Evolutionary conservation across 2,797 vertebrate genomes (phyloP).

Genomic region (Cossypha polioptera): DNA sequence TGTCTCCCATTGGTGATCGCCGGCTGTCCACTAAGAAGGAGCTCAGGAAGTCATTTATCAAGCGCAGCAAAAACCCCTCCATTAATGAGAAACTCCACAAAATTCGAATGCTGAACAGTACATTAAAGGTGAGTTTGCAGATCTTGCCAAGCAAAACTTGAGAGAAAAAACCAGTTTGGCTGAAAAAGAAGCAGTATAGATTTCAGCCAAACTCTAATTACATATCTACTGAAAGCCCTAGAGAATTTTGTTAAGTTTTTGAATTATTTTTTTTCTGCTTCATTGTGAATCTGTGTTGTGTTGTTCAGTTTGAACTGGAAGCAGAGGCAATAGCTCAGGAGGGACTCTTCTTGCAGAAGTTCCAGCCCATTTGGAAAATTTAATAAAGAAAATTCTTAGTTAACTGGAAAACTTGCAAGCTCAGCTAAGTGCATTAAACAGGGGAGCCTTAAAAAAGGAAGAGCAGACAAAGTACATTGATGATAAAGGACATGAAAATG

Average conservation of each 20-base stretch:
- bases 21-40: slow-evolving; percentile 92
- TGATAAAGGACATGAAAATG: slow-evolving; percentile 19
- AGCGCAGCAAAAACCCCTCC: slow-evolving; percentile 90
- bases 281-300: background rate
- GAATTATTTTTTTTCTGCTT: background rate
- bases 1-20: slow-evolving; percentile 92
- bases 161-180: background rate
- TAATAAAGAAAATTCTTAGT: background rate
- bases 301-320: slow-evolving; percentile 6
- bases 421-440: background rate
- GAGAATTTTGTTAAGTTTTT: background rate
- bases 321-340: background rate
- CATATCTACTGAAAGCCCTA: background rate
- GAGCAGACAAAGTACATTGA: background rate
- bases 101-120: slow-evolving; percentile 92
- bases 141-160: background rate
- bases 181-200: background rate
- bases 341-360: background rate
- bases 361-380: slow-evolving; percentile 26
- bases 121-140: slow-evolving; percentile 87
- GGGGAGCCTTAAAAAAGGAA: background rate
- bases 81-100: slow-evolving; percentile 93
- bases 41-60: slow-evolving; percentile 92
- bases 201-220: background rate
- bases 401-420: slow-evolving; percentile 7